Conservation (phyloP, 35 echinoderm and acorn worm genomes). For the Holothuria glaberrima region DNA sequence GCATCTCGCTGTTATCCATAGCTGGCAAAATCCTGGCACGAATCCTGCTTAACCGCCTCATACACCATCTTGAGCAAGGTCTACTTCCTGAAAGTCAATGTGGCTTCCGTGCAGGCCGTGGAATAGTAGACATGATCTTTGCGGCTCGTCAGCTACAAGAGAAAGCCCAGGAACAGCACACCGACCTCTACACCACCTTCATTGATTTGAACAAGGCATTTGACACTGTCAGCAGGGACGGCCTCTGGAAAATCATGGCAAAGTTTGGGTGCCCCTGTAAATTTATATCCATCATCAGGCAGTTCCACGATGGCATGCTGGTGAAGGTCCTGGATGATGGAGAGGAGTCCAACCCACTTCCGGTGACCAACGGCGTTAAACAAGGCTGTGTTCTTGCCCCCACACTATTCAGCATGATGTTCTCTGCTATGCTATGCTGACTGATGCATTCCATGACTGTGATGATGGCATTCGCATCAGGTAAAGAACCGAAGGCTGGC, state of each 20-base stretch:
- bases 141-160: slow-evolving; percentile 63
- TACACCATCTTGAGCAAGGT: slow-evolving; percentile 17
- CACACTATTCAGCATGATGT: too few species aligned
- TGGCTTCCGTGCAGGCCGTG: slow-evolving; percentile 53
- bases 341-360: neutral
- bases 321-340: neutral
- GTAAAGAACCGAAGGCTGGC: too few species aligned
- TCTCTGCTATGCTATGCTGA: too few species aligned
- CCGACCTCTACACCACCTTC: slow-evolving; percentile 47
- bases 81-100: slow-evolving; percentile 59
- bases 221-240: slow-evolving; percentile 37
- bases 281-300: neutral
- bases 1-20: slow-evolving; percentile 64
- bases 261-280: slow-evolving; percentile 41
- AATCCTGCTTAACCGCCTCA: slow-evolving; percentile 51
- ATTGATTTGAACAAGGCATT: slow-evolving; percentile 30
- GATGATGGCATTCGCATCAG: too few species aligned
- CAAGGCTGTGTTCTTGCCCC: too few species aligned
- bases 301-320: slow-evolving; percentile 37
- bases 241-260: slow-evolving; percentile 57
- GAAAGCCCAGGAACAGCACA: slow-evolving; percentile 62
- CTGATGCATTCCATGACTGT: too few species aligned
- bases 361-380: too few species aligned
- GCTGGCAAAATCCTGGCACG: slow-evolving; percentile 58
- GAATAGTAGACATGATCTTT: slow-evolving; percentile 70